Percentiles rank a stretch among this genome's conserved stretches.
These are phyloP conservation scores for Cariama cristata DNA, from an alignment of 2,113 vertebrate genomes.

Conservation along the genomic window DNA sequence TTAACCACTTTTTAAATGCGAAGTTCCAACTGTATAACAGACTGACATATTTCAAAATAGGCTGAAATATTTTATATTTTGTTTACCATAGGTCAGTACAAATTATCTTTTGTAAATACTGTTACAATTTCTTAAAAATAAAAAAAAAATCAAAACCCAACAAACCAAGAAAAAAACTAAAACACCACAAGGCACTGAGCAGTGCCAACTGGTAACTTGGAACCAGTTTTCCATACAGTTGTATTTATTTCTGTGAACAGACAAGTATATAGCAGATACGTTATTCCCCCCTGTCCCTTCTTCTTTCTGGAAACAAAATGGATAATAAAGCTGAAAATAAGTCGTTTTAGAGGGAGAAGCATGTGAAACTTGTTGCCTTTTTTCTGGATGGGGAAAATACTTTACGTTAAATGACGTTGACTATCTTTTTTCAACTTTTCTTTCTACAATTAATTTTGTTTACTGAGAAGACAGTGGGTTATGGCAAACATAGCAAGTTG, in stretches of 20 bases:
- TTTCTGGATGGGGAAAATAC: not conserved
- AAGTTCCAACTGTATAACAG: not conserved
- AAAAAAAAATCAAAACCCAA: accelerated
- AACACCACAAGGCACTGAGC: not conserved
- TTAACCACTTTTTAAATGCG: not conserved
- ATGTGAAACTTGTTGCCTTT: not conserved
- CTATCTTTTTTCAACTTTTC: not conserved
- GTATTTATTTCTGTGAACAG: not conserved
- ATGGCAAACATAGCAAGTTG: not conserved
- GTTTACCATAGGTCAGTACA: not conserved
- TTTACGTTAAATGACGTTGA: not conserved
- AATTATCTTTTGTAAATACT: not conserved
- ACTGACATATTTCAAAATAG: not conserved
- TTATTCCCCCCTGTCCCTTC: accelerated
- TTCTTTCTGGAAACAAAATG: not conserved
- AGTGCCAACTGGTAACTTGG: not conserved
- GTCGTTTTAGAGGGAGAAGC: not conserved
- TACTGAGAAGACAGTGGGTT: not conserved
- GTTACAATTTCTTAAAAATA: not conserved
- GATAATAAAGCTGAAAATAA: not conserved
- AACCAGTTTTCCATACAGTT: not conserved
- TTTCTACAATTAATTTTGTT: not conserved
- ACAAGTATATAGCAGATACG: not conserved
- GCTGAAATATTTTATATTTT: not conserved
- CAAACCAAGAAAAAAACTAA: not conserved